Evolutionary conservation across 2,797 vertebrate genomes (phyloP).

Genomic region (Anguilla obscura): DNA sequence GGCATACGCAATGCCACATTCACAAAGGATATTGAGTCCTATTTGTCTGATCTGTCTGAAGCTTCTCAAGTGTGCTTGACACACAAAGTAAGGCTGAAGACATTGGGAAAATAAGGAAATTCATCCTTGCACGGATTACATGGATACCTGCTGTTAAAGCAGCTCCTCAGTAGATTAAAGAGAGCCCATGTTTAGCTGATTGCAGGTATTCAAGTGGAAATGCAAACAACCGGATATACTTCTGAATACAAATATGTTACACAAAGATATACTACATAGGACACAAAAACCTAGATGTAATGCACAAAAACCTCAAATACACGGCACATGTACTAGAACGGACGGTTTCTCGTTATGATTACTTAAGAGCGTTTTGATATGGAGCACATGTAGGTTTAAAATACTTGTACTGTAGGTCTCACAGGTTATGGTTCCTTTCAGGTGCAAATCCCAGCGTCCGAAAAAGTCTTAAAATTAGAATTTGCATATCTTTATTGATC

Average conservation of each 20-base stretch:
- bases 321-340: no score
- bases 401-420: neutral
- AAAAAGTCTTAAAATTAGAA: neutral
- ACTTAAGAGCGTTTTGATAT: neutral
- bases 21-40: neutral
- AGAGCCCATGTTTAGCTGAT: neutral
- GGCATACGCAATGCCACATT: neutral
- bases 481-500: neutral
- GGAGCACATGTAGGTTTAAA: neutral
- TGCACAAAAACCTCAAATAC: neutral
- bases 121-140: neutral
- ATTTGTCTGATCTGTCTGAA: neutral
- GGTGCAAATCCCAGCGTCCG: neutral
- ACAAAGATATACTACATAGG: neutral
- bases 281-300: neutral
- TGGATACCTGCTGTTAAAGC: neutral
- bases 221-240: neutral
- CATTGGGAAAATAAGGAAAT: neutral
- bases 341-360: neutral
- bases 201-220: neutral
- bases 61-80: slow-evolving; percentile 5
- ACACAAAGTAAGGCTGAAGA: neutral
- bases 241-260: neutral
- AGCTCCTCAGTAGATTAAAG: neutral
- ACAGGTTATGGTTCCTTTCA: neutral